These are phyloP conservation scores for Anthrax anthrax DNA, from an alignment of 2,888 invertebrate species.

Conservation along the genomic window DNA sequence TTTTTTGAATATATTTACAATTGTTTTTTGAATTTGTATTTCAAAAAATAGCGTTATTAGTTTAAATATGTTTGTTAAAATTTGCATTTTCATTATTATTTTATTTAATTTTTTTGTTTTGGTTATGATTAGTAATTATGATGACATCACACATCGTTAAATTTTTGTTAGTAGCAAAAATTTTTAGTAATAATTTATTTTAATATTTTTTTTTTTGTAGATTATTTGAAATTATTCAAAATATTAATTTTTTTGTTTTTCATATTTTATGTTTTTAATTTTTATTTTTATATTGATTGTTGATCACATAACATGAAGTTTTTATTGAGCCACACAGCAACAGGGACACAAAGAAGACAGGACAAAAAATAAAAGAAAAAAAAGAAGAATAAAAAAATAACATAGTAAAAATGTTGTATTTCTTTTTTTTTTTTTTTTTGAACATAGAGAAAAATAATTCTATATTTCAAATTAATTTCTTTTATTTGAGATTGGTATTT, in stretches of 20 bases:
- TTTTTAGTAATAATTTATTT: conserved; percentile 1
- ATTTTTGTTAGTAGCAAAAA: neutral
- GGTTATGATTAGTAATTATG: conserved; percentile 12
- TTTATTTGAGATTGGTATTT: too few relatives aligned
- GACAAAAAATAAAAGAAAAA: conserved; percentile 30
- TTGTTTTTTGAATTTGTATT: conserved; percentile 13
- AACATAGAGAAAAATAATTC: too few relatives aligned
- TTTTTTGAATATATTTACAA: conserved; percentile 17
- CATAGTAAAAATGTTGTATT: conserved; percentile 25
- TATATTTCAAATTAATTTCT: too few relatives aligned
- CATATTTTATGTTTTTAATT: conserved; percentile 16
- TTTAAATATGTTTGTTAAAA: neutral
- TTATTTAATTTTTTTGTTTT: conserved; percentile 1
- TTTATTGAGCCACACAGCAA: conserved; percentile 35
- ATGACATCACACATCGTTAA: neutral
- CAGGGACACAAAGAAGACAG: conserved; percentile 36
- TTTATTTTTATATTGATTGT: conserved; percentile 5
- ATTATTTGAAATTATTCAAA: too few relatives aligned
- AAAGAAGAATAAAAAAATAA: conserved; percentile 21
- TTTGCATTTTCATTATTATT: conserved; percentile 16
- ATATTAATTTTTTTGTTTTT: conserved; percentile 12
- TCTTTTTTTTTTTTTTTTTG: conserved; percentile 14
- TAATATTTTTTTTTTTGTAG: conserved; percentile 8
- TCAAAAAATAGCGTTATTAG: conserved; percentile 14
- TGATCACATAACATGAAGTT: conserved; percentile 31